Evolutionary conservation across 2,113 vertebrate genomes (phyloP).

Genomic region (Cervus canadensis): DNA sequence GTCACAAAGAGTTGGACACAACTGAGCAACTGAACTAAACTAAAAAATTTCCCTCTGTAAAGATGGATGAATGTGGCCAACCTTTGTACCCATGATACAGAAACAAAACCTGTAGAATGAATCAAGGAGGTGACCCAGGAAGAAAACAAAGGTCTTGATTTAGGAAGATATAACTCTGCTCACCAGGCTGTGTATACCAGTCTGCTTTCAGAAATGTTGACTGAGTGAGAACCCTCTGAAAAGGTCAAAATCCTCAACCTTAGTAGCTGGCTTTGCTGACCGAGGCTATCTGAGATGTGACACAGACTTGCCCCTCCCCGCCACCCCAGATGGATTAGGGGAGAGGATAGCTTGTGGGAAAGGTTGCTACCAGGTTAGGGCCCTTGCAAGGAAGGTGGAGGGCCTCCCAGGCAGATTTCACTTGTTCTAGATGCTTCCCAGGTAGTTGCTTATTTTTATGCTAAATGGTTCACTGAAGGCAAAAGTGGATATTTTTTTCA

Average conservation of each 20-base stretch:
- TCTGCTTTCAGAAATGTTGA: background rate
- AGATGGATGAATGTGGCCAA: background rate
- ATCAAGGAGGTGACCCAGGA: background rate
- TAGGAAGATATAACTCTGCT: background rate
- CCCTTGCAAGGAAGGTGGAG: background rate
- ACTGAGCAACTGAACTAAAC: background rate
- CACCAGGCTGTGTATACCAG: background rate
- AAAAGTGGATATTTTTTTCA: background rate
- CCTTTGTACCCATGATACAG: background rate
- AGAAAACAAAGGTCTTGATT: background rate
- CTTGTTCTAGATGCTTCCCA: background rate
- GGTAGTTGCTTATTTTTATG: background rate
- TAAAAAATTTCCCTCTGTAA: background rate
- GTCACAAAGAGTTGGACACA: background rate
- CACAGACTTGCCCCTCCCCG: background rate
- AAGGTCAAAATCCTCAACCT: background rate
- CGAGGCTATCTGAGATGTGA: background rate
- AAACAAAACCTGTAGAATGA: background rate
- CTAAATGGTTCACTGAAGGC: background rate
- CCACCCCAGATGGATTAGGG: background rate
- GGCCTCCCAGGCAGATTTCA: background rate
- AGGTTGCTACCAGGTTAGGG: accelerated
- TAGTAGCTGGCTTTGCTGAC: background rate
- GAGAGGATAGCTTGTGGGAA: background rate
- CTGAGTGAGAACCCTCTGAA: background rate